These are phyloP conservation scores for Anodontia alba DNA, from an alignment of 2,888 invertebrate genomes.

Conservation along the genomic window DNA sequence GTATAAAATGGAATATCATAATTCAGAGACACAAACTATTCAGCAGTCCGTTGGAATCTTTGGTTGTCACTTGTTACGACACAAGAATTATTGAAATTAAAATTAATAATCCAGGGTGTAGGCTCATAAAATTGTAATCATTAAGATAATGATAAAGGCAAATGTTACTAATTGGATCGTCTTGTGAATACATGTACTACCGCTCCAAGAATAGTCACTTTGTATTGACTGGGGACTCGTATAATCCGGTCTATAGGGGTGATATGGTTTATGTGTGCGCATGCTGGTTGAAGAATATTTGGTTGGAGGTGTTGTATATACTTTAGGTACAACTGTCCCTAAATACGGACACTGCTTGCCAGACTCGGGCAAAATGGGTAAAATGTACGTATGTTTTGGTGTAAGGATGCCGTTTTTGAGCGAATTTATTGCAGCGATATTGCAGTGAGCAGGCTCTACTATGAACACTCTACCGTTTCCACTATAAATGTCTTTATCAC, in stretches of 20 bases:
- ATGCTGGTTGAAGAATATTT: not conserved
- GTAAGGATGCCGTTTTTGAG: conserved; percentile 36
- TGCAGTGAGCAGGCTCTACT: conserved; percentile 49
- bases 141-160: not conserved
- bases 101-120: too few relatives aligned
- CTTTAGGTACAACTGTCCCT: not conserved
- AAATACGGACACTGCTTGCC: conserved; percentile 45
- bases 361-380: conserved; percentile 39
- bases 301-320: not conserved
- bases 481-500: conserved; percentile 60
- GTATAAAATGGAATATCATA: too few relatives aligned
- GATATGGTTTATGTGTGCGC: not conserved
- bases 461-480: conserved; percentile 42
- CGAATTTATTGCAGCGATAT: conserved; percentile 44
- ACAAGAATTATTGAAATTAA: too few relatives aligned
- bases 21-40: too few relatives aligned
- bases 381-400: conserved; percentile 34
- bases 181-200: not conserved
- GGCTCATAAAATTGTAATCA: not conserved
- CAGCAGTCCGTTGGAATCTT: too few relatives aligned
- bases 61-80: too few relatives aligned
- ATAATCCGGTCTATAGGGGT: not conserved
- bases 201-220: not conserved
- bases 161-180: not conserved
- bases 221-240: not conserved